Base-by-base conservation (phyloP, 2,113 vertebrate genomes). In the Corythaeola cristata region DNA sequence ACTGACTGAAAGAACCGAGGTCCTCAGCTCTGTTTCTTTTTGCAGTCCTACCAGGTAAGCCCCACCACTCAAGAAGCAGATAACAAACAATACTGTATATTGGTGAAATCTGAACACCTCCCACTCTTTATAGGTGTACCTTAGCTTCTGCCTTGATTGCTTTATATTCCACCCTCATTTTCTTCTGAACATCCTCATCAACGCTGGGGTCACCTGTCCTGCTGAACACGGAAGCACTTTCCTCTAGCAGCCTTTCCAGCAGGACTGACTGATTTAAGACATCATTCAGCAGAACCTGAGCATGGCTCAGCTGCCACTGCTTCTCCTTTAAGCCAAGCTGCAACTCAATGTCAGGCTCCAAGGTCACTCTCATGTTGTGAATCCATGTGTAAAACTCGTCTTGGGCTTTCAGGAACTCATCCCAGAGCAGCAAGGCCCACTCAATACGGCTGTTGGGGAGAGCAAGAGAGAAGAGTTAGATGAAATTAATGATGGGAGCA, bases 341-440 rank as follows among this genome's bases (percentile, higher is more conserved):
- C 62, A 98, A 98, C 97, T 99, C 99, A 80, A 98, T 96, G 8
- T 94, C 97, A 2, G 98, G 97, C 41, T 98, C 99, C 98, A 99
- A 96, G 27, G 68, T 85, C 68, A 98, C 91, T 71, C 92, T 97
- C 97, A 98, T 98, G 95, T 97, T 98, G 41, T 95, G 96, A 97
- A 99, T 97, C 99, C 99, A 99, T 9, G 91, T 22, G 33, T 97
- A 98, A 88, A 99, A 99, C 93, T 99, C 99, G 37, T 99, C 98
- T 2, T 96, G 97, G 52, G 99, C 99, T 97, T 98, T 98, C 95
- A 99, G 97, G 96, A 99, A 99, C 94, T 99, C 99, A 2, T 97
- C 98, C 99, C 99, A 99, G 93, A 99, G 99, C 71, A 99, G 98
- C 99, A 99, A 99, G 87, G 99, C 99, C 99, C 99, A 99, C 96